A percentile compares a stretch with the other conserved stretches of the same genome.
phyloP scores from a whole-genome alignment of 2,113 vertebrate genomes.

The Candoia aspera region DNA sequence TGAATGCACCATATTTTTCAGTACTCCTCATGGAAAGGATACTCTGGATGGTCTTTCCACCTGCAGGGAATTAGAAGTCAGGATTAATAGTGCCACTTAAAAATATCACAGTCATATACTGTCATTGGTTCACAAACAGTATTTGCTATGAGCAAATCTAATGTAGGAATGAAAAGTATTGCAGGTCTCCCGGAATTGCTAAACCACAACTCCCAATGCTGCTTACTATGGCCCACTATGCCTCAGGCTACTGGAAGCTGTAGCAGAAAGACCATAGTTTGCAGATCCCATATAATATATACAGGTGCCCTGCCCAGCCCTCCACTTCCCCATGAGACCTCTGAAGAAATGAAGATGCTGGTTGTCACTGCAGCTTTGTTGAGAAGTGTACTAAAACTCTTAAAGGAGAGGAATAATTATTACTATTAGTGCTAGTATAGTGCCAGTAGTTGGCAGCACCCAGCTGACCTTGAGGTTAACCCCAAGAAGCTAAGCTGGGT shows the following conservation, averaged over 20 bases:
- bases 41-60: conserved; percentile 92
- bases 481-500: background rate
- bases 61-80: conserved; percentile 70
- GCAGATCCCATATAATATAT: background rate
- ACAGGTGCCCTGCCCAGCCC: background rate
- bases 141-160: background rate
- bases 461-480: background rate
- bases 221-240: background rate
- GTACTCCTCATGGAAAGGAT: conserved; percentile 90
- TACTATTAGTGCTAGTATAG: background rate
- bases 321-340: background rate
- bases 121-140: background rate
- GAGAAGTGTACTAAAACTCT: background rate
- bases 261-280: background rate
- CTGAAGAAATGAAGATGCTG: background rate
- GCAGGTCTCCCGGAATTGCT: background rate
- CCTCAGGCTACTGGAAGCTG: background rate
- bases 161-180: background rate
- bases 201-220: background rate
- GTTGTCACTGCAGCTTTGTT: background rate
- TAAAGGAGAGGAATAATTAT: background rate
- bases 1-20: conserved; percentile 57
- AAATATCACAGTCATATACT: background rate
- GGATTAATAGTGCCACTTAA: background rate
- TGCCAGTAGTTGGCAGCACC: background rate